Evolutionary conservation across 2,113 vertebrate genomes (phyloP).

Genomic region (Eleginops maclovinus): DNA sequence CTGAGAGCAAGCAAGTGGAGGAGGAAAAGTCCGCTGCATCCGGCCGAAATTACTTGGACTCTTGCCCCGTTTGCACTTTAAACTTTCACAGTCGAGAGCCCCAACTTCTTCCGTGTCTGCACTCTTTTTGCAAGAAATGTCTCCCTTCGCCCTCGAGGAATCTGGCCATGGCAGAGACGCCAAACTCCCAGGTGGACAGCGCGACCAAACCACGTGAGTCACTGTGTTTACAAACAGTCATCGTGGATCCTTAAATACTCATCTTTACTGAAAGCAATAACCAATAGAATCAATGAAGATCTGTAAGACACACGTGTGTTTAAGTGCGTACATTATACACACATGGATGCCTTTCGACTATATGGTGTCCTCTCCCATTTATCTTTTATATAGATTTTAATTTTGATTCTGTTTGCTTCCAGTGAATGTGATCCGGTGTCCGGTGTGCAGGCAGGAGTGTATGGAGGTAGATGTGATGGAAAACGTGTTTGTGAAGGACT

Average conservation of each 20-base stretch:
- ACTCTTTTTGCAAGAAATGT: constrained; percentile 92
- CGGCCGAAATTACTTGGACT: constrained; percentile 88
- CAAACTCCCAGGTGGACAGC: constrained; percentile 68
- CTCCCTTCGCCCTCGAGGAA: constrained; percentile 88
- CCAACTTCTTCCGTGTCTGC: constrained; percentile 92
- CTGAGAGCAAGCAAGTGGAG: constrained; percentile 88
- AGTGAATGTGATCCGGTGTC: constrained; percentile 95
- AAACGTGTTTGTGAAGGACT: constrained; percentile 96
- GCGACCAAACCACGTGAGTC: constrained; percentile 73
- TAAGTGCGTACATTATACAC: background rate
- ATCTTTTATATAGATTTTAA: too few species aligned
- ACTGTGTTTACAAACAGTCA: constrained; percentile 69
- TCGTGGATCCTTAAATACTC: background rate
- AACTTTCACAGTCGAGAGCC: constrained; percentile 91
- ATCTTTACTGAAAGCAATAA: background rate
- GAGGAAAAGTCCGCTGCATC: constrained; percentile 76
- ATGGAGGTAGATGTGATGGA: constrained; percentile 94
- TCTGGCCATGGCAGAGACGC: constrained; percentile 70
- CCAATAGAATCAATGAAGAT: background rate
- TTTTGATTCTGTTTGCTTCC: constrained; percentile 44
- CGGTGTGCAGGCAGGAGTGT: constrained; percentile 94
- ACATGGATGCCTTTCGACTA: background rate
- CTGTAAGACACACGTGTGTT: background rate
- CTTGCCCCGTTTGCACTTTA: constrained; percentile 89
- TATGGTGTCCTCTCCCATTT: too few species aligned